These are phyloP conservation scores for Caranx melampygus DNA, from an alignment of 2,113 vertebrate genomes.

Conservation along the genomic window DNA sequence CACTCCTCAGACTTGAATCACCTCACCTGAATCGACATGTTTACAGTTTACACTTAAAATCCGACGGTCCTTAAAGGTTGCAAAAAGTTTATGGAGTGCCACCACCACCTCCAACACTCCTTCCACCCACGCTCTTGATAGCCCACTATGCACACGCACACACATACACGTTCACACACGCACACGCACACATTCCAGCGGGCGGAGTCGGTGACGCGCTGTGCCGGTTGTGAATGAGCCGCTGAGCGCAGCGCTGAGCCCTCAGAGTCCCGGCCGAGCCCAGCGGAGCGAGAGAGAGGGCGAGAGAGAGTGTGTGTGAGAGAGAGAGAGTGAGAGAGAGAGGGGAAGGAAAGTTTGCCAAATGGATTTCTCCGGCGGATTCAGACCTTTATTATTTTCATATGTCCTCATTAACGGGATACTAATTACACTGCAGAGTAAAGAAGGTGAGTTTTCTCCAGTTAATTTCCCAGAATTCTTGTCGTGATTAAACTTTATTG, in stretches of 20 bases:
- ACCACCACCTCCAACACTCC: constrained; percentile 3
- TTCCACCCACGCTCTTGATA: background rate
- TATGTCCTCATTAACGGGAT: constrained; percentile 80
- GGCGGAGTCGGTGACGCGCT: constrained; percentile 76
- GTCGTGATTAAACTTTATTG: background rate
- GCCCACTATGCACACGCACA: constrained; percentile 34
- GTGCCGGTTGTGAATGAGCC: constrained; percentile 81
- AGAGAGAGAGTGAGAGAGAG: constrained; percentile 17
- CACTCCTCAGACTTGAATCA: background rate
- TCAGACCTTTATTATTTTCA: constrained; percentile 76
- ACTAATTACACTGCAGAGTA: constrained; percentile 80
- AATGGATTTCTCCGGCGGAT: constrained; percentile 81
- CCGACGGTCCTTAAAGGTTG: constrained; percentile 40
- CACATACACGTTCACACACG: constrained; percentile 12
- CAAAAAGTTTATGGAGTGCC: constrained; percentile 46
- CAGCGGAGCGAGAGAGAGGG: constrained; percentile 47
- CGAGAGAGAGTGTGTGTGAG: background rate
- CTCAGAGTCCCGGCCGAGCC: constrained; percentile 56
- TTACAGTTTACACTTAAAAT: background rate
- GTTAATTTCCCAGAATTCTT: background rate
- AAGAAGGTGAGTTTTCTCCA: constrained; percentile 80
- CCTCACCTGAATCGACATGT: background rate
- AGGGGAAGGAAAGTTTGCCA: constrained; percentile 56
- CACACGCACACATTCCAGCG: constrained; percentile 77
- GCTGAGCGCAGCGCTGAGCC: constrained; percentile 44